Base-by-base conservation (phyloP, 2,888 invertebrate species). In the Hirudinaria manillensis region DNA sequence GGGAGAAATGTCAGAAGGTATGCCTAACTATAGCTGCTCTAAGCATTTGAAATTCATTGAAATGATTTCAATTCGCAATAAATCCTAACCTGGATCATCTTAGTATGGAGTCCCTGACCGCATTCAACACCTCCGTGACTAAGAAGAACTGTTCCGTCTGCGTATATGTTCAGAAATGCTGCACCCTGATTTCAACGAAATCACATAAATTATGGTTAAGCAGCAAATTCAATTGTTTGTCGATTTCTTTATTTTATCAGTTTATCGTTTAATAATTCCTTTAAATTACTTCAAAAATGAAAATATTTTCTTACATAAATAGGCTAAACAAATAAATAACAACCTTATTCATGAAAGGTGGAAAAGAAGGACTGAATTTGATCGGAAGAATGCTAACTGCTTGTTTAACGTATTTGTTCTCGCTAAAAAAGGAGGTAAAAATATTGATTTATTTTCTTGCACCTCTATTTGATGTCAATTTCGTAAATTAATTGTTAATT, bases 71-170 rank as follows among this genome's bases (percentile, higher is more conserved):
- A 53, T 16, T 13, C 21, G n/a, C n/a, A n/a, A n/a, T n/a, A n/a
- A 45, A 10, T 45, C 1, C 7, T 24, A 10, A 73, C 75, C 72
- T 76, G 72, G 16, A 70, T 70, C 79, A 95, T 93, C 88, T 97
- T 97, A 0, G 93, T 97, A 83, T 95, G 92, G 3, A 97, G 87
- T 0, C 97, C 97, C 87, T 97, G 97, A 0, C 97, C 97, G 91
- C 96, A 96, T 88, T 97, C 97, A 10, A 92, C 91, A 21, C 95
- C 96, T 61, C 86, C 87, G 83, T 94, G 94, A 0, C 91, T 90
- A 24, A 96, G 81, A 19, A 95, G 87, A 1, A 97, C 93, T 0
- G 94, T 93, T 16, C 87, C 95, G 81, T 88, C 88, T 13, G 88
- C 88, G 83, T 96, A 84, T 16, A 83, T 80, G 66, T 93, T 89